Evolutionary conservation across 2,888 invertebrate species (phyloP), one percentile per base, ranked within the genome.

Genomic region (Andrena minutula): DNA sequence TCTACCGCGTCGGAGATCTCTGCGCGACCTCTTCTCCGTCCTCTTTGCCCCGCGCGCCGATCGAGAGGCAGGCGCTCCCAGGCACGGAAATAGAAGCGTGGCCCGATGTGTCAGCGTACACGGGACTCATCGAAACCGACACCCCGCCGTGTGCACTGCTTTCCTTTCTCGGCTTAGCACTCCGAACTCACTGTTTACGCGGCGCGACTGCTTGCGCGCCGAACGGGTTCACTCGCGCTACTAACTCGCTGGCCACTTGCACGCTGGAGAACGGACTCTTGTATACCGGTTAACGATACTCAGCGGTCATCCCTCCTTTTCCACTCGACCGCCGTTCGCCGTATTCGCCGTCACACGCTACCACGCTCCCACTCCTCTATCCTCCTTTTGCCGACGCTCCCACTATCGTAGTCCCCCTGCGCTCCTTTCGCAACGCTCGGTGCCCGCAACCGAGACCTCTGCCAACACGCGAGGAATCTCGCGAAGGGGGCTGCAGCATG

Each of bases 201-300:
- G 41, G 41, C 41, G 32, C 71, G 66, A 47, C 69, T 64, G 32
- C 35, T 51, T 82, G 85, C 75, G 81, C 75, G 75, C 71, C 74
- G 65, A 65, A 58, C 84, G 87, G 76, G 79, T 72, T 60, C 84
- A 23, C 75, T 72, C 82, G 85, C 84, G 75, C 83, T 78, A 88
- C 88, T 88, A 84, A 86, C 85, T 61, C 65, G 77, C 72, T 66
- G 28, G 71, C 76, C 76, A 82, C 72, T 56, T 84, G 77, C 83
- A 77, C 82, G 86, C 81, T 86, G 88, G 85, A 88, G 88, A 88
- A 88, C 82, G 86, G 81, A 58, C 83, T 77, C 82, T 79, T 69
- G 81, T 78, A 79, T 84, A 82, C 83, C 77, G 76, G 87, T 87
- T 84, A 83, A 80, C 87, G 87, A 87, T 87, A 83, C 82, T 79